These are phyloP conservation scores for Chinchilla lanigera DNA, from an alignment of 2,113 vertebrate genomes.

Conservation along the genomic window DNA sequence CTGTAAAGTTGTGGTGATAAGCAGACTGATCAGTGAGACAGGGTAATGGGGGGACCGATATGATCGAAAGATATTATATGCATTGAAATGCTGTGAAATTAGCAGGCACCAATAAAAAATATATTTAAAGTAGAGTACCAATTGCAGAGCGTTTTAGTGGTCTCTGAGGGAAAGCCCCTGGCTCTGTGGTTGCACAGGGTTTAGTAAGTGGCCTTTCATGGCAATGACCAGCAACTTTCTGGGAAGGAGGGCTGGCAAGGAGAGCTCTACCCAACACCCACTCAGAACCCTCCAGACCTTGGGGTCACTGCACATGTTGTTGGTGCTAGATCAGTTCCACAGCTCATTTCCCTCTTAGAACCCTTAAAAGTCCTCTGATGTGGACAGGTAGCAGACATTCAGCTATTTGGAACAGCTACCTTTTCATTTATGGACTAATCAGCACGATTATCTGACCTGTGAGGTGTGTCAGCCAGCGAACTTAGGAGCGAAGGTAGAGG, in stretches of 20 bases:
- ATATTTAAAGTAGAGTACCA: not conserved
- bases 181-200: not conserved
- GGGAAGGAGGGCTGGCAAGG: not conserved
- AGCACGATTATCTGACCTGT: accelerated
- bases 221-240: not conserved
- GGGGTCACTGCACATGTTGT: not conserved
- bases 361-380: not conserved
- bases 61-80: not conserved
- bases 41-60: not conserved
- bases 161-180: not conserved
- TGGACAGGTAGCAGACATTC: not conserved
- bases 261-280: accelerated
- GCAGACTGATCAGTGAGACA: not conserved
- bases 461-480: not conserved
- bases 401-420: not conserved
- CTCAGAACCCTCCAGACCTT: not conserved
- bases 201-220: not conserved
- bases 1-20: not conserved
- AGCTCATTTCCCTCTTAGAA: not conserved
- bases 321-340: not conserved
- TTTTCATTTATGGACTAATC: not conserved
- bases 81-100: not conserved
- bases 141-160: not conserved
- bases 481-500: not conserved
- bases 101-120: not conserved